Conservation (phyloP, 23 tunicate genomes). For the Ascidia mentula region DNA sequence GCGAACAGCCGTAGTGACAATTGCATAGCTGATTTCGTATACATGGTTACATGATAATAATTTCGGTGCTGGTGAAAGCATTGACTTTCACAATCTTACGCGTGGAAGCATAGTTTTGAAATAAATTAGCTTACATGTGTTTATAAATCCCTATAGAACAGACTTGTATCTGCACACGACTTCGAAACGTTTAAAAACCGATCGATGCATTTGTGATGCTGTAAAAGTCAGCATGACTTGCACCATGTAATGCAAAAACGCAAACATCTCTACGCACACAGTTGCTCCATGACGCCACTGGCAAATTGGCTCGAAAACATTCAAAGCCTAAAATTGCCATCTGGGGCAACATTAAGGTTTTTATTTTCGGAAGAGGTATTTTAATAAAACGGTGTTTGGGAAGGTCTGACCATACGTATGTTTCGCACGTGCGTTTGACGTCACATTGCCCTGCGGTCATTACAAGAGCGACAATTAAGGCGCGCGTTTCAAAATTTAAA, state of each 20-base stretch:
- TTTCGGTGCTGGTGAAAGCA: too few species aligned
- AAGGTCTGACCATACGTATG: not conserved
- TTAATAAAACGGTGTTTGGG: not conserved
- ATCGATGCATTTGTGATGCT: too few species aligned
- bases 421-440: not conserved
- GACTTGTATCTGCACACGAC: too few species aligned
- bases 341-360: not conserved
- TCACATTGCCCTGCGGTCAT: not conserved
- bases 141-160: too few species aligned
- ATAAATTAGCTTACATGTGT: too few species aligned
- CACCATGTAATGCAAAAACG: not conserved
- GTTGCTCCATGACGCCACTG: not conserved
- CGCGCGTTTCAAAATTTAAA: constrained; percentile 1
- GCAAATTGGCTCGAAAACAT: not conserved
- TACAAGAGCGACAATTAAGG: not conserved
- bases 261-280: not conserved
- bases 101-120: too few species aligned
- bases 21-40: too few species aligned
- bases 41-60: too few species aligned
- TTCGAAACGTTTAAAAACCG: too few species aligned
- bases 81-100: too few species aligned
- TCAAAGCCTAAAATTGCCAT: not conserved
- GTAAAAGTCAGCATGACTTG: not conserved
- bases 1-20: too few species aligned
- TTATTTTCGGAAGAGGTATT: not conserved